Evolutionary conservation across 2,888 invertebrate genomes (phyloP).

Genomic region (Ichneumoninae sp.): DNA sequence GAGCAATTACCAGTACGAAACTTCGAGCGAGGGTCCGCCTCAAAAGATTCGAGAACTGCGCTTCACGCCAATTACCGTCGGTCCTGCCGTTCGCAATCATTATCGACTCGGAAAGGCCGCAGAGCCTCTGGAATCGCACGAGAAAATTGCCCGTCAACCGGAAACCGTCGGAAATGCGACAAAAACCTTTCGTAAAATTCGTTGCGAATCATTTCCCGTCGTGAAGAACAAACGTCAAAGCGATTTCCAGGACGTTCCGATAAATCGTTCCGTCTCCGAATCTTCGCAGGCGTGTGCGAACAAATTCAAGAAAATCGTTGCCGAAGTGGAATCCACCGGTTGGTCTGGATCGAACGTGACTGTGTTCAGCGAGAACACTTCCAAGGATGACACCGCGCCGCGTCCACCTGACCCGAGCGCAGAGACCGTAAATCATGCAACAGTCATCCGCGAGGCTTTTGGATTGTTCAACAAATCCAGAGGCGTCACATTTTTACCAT

Average conservation of each 20-base stretch:
- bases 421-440: neutral
- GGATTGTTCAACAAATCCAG: constrained; percentile 33
- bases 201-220: constrained; percentile 70
- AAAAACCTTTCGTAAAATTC: neutral
- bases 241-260: neutral
- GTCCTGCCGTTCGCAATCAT: neutral
- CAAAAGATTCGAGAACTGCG: constrained; percentile 31
- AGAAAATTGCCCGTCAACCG: neutral
- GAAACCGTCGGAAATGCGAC: neutral
- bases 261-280: constrained; percentile 63
- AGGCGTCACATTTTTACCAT: constrained; percentile 45
- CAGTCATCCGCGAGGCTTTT: neutral
- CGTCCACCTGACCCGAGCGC: neutral
- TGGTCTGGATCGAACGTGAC: constrained; percentile 53
- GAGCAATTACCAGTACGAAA: constrained; percentile 72
- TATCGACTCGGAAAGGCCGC: neutral
- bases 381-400: neutral
- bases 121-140: neutral
- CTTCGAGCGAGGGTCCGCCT: constrained; percentile 74
- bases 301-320: constrained; percentile 71
- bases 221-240: constrained; percentile 39
- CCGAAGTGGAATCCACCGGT: constrained; percentile 58
- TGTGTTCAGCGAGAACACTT: neutral
- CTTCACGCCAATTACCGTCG: constrained; percentile 24
- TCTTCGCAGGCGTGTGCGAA: constrained; percentile 67